A percentile compares a stretch with the other conserved stretches of the same genome.
These are phyloP conservation scores for Ips typographus DNA, from an alignment of 1,140 invertebrate genomes.

Conservation along the genomic window DNA sequence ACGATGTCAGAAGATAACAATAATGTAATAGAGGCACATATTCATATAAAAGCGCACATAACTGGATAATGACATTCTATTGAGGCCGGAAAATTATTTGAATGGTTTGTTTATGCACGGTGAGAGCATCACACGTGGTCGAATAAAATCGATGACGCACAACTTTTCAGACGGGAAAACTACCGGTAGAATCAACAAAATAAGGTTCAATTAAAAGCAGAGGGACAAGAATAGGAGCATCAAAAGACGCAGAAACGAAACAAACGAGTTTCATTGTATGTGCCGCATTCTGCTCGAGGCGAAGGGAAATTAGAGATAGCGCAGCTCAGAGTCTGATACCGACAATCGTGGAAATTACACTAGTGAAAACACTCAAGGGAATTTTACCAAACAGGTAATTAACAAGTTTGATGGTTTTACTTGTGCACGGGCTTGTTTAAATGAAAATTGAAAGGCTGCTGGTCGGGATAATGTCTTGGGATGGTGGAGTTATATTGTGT, in stretches of 20 bases:
- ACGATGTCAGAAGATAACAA: conserved; percentile 22
- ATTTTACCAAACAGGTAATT: conserved; percentile 53
- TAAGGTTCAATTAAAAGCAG: conserved; percentile 25
- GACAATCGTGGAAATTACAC: conserved; percentile 52
- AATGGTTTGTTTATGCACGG: neutral
- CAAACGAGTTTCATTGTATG: conserved; percentile 37
- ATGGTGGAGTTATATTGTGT: too few species aligned
- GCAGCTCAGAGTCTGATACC: conserved; percentile 47
- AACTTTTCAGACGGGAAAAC: neutral
- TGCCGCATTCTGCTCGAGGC: conserved; percentile 28
- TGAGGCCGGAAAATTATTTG: neutral
- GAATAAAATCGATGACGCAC: neutral
- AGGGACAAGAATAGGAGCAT: conserved; percentile 15
- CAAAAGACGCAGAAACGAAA: conserved; percentile 27
- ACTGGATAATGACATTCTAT: neutral
- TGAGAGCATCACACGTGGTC: too few species aligned
- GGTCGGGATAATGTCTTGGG: neutral
- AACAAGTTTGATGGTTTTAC: conserved; percentile 53
- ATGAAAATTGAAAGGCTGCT: conserved; percentile 8
- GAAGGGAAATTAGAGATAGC: conserved; percentile 49
- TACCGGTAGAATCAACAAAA: neutral
- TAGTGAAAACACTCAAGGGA: conserved; percentile 51
- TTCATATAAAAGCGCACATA: neutral
- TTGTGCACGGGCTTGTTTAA: conserved; percentile 30
- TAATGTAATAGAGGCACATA: neutral